phyloP scores from a whole-genome alignment of 2,888 invertebrate genomes.

The Urechis unicinctus region DNA sequence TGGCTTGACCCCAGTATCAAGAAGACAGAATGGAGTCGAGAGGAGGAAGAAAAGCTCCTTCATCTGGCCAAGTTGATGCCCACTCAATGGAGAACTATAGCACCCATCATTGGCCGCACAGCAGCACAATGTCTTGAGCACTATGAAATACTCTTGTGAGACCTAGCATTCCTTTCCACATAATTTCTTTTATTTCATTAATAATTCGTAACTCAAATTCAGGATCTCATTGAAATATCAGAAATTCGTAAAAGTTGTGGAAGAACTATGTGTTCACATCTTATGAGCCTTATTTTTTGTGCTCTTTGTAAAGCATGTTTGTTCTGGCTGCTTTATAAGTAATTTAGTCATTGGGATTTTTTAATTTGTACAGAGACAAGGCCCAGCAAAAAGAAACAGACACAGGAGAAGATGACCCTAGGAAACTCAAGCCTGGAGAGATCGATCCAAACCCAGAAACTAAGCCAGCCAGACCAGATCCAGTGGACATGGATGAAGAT shows the following conservation, averaged over 20 bases:
- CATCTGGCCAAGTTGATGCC: constrained; percentile 99
- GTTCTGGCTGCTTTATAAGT: not conserved
- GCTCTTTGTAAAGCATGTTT: not conserved
- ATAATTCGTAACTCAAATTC: not conserved
- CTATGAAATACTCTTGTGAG: constrained; percentile 90
- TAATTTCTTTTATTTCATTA: not conserved
- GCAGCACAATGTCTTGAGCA: constrained; percentile 97
- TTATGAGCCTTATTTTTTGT: not conserved
- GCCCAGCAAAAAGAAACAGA: constrained; percentile 46
- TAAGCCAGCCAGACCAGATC: constrained; percentile 97
- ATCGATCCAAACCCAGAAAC: constrained; percentile 99
- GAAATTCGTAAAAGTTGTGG: not conserved
- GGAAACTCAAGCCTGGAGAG: constrained; percentile 96
- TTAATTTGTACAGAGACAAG: constrained; percentile 60
- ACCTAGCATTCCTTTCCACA: constrained; percentile 24
- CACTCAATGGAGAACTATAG: constrained; percentile 99
- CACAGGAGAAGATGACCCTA: constrained; percentile 70
- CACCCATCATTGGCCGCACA: constrained; percentile 96
- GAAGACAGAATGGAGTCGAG: constrained; percentile 99
- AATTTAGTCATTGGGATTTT: not conserved
- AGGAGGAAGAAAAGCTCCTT: constrained; percentile 95
- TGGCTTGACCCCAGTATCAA: constrained; percentile 99
- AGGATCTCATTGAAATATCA: not conserved
- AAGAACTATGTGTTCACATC: not conserved
- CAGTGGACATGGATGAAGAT: constrained; percentile 99